These are phyloP conservation scores for Bombus waltoni DNA, from an alignment of 1,140 invertebrate genomes.

Conservation along the genomic window DNA sequence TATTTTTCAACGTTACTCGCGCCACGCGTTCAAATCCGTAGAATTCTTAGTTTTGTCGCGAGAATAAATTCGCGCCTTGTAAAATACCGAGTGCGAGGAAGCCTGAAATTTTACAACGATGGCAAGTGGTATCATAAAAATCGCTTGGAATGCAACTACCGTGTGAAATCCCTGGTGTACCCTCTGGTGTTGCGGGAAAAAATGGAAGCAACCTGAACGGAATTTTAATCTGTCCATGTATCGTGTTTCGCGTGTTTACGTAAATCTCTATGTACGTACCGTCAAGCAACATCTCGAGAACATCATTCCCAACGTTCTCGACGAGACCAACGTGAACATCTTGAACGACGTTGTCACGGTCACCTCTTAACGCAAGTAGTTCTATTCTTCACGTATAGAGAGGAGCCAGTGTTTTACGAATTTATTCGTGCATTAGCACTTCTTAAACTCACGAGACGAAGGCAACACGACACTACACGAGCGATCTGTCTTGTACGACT, in stretches of 20 bases:
- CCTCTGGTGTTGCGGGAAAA: conserved; percentile 58
- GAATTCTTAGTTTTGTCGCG: not conserved
- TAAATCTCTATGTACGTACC: conserved; percentile 42
- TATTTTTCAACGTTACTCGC: not conserved
- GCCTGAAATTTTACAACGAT: conserved; percentile 42
- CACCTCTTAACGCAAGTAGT: too few species aligned
- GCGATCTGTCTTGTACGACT: not conserved
- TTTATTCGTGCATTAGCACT: not conserved
- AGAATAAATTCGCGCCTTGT: conserved; percentile 1
- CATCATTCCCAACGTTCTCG: not conserved
- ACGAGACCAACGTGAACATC: too few species aligned
- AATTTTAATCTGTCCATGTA: conserved; percentile 73
- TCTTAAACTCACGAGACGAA: not conserved
- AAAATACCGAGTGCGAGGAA: not conserved
- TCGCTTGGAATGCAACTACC: conserved; percentile 73
- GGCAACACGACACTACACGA: not conserved
- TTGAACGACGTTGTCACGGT: not conserved
- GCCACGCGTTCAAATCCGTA: not conserved
- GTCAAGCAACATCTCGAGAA: conserved; percentile 10
- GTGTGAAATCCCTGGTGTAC: conserved; percentile 67
- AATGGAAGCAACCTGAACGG: conserved; percentile 71
- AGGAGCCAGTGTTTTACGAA: not conserved
- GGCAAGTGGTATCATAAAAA: conserved; percentile 59
- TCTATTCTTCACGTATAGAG: not conserved
- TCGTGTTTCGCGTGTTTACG: conserved; percentile 34